Conservation (phyloP, 2,888 invertebrate genomes). For the Cistogaster globosa region DNA sequence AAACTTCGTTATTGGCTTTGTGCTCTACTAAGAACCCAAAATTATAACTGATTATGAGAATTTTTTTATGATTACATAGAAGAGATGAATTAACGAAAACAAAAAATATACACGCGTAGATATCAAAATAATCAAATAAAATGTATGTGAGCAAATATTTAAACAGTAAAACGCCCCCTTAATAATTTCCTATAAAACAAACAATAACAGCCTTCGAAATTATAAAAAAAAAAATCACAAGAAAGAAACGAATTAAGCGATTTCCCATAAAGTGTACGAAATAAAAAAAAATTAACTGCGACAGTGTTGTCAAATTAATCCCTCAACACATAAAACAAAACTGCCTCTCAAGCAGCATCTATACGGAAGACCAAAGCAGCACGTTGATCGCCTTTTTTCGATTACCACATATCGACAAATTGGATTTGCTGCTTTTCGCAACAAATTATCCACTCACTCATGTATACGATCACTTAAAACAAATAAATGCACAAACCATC, state of each 20-base stretch:
- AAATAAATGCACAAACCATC: slow-evolving; percentile 19
- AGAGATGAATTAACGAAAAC: slow-evolving; percentile 40
- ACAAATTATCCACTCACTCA: slow-evolving; percentile 46
- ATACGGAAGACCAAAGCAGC: slow-evolving; percentile 34
- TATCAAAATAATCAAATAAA: slow-evolving; percentile 24
- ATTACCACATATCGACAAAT: slow-evolving; percentile 71
- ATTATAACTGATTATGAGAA: slow-evolving; percentile 81
- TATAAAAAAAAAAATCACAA: slow-evolving; percentile 3
- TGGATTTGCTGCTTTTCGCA: slow-evolving; percentile 58
- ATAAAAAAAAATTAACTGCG: slow-evolving; percentile 24
- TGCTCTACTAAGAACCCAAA: slow-evolving; percentile 61
- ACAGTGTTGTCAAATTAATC: slow-evolving; percentile 71
- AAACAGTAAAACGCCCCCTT: slow-evolving; percentile 66
- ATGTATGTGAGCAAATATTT: slow-evolving; percentile 10
- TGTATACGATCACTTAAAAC: slow-evolving; percentile 30
- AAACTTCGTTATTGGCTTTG: not conserved
- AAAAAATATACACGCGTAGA: slow-evolving; percentile 16
- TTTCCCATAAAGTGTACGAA: slow-evolving; percentile 54
- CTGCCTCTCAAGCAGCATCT: slow-evolving; percentile 33
- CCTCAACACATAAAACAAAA: slow-evolving; percentile 61
- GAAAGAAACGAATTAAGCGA: slow-evolving; percentile 59
- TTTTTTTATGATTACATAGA: slow-evolving; percentile 75
- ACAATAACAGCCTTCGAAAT: slow-evolving; percentile 53
- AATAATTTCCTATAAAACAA: slow-evolving; percentile 66
- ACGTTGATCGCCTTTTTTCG: slow-evolving; percentile 65